Base-by-base conservation (phyloP, 2,113 vertebrate species). In the Lophius piscatorius region DNA sequence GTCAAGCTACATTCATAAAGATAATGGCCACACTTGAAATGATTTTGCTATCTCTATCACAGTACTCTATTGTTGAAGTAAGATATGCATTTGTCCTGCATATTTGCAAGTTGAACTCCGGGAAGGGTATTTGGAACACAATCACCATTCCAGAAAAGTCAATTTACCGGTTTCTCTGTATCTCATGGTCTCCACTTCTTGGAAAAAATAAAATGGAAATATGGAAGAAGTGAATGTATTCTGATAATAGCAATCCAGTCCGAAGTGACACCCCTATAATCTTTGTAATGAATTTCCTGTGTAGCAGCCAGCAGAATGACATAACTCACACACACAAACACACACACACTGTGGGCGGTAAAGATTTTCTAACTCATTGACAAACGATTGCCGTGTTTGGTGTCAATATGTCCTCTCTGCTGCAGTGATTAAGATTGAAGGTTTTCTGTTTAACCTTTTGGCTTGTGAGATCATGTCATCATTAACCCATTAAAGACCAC, bases 191-290 rank as follows among this genome's bases (percentile, higher is more conserved):
- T 35, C 12, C 4, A 17, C 35, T 42, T 51, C 35, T 28, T 31
- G 31, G 45, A 38, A 31, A n/a, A 40, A 61, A 35, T 20, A 46
- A 33, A 29, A 34, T 41, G 57, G 28, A 38, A 40, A 62, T 3
- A 35, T 39, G 5, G 21, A 70, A 33, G 45, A 56, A 40, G 23
- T 45, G 61, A 33, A 77, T 72, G 70, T 68, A 57, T 70, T 67
- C 71, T 48, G 52, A 49, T 76, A 67, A 78, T 54, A 64, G 41
- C 31, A 52, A 40, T 52, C 11, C 20, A 63, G 44, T 40, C 54
- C 61, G 52, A 81, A 61, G 60, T 79, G 72, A 71, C 78, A 74
- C 54, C 55, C 31, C 50, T 42, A 48, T 79, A 71, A 77, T 77
- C 64, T 62, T 41, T 44, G 50, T 70, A 74, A 76, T 76, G 52